These are phyloP conservation scores for Dendrocopos noguchii DNA, from an alignment of 2,113 vertebrate genomes.

Conservation along the genomic window DNA sequence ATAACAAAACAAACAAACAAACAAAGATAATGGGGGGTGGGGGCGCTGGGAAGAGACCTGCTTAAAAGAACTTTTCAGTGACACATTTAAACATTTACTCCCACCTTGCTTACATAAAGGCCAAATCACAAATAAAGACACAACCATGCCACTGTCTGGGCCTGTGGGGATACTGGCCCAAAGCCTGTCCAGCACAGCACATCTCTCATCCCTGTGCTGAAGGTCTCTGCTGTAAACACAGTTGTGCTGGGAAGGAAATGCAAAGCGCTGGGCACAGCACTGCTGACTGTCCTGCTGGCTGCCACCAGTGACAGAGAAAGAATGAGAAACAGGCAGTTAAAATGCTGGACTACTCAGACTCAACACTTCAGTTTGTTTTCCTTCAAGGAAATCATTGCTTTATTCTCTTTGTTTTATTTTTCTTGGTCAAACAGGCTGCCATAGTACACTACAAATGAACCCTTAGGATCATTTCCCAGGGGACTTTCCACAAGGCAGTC, in stretches of 20 bases:
- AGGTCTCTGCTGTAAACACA: neutral
- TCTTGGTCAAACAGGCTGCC: slow-evolving; percentile 18
- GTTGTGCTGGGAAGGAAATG: neutral
- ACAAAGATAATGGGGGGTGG: too few relatives aligned
- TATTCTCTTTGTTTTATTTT: neutral
- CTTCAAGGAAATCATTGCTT: slow-evolving; percentile 44
- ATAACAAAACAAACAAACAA: too few relatives aligned
- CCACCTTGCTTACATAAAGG: neutral
- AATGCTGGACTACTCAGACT: neutral
- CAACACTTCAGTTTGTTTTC: neutral
- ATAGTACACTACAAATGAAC: slow-evolving; percentile 15
- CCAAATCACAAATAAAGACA: neutral
- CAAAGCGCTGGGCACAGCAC: neutral
- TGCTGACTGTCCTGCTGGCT: neutral
- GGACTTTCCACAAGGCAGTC: slow-evolving; percentile 7
- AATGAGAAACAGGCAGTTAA: neutral
- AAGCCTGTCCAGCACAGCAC: neutral
- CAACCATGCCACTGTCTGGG: fast-evolving
- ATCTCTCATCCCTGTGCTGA: neutral
- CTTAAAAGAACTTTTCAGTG: neutral
- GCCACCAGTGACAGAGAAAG: neutral
- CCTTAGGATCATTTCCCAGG: slow-evolving; percentile 27
- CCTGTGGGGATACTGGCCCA: neutral
- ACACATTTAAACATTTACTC: neutral
- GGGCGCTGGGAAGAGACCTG: too few relatives aligned